A percentile compares a stretch with the other conserved stretches of the same genome.
Conservation (phyloP, 2,797 vertebrate species). For the Labroides dimidiatus region DNA sequence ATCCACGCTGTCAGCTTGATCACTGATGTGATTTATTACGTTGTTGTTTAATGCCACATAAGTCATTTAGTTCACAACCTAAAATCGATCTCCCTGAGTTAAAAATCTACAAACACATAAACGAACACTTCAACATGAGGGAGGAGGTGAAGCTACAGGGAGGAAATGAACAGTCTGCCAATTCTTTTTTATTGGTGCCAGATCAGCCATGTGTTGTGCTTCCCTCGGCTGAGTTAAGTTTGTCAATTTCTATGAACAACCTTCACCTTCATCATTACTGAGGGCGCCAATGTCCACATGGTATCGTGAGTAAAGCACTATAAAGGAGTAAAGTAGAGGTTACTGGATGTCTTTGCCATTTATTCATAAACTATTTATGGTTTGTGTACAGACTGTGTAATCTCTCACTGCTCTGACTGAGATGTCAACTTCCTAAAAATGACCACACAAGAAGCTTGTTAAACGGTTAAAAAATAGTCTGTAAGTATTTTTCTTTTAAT, state of each 20-base stretch:
- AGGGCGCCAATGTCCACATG: conserved; percentile 41
- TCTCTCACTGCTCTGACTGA: no score
- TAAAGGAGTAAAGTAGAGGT: conserved; percentile 16
- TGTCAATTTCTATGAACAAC: conserved; percentile 51
- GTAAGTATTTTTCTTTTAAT: no score
- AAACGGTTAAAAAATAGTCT: no score
- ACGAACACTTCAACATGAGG: conserved; percentile 16
- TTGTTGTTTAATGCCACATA: neutral
- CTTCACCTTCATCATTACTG: conserved; percentile 53
- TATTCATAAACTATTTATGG: neutral
- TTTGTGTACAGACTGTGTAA: neutral
- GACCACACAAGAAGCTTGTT: no score
- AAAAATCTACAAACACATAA: conserved; percentile 11
- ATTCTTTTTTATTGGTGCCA: conserved; percentile 49
- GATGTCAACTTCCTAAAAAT: no score
- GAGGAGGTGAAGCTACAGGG: conserved; percentile 25
- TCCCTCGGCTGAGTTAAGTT: conserved; percentile 48
- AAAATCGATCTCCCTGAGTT: neutral
- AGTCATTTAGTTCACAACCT: conserved; percentile 3
- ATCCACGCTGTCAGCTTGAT: neutral
- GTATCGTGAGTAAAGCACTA: conserved; percentile 1
- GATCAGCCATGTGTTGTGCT: conserved; percentile 66
- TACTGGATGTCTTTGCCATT: neutral
- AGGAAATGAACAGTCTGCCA: conserved; percentile 44
- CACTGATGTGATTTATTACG: neutral